Conservation (phyloP, 2,888 invertebrate species). For the Aporophyla nigra region DNA sequence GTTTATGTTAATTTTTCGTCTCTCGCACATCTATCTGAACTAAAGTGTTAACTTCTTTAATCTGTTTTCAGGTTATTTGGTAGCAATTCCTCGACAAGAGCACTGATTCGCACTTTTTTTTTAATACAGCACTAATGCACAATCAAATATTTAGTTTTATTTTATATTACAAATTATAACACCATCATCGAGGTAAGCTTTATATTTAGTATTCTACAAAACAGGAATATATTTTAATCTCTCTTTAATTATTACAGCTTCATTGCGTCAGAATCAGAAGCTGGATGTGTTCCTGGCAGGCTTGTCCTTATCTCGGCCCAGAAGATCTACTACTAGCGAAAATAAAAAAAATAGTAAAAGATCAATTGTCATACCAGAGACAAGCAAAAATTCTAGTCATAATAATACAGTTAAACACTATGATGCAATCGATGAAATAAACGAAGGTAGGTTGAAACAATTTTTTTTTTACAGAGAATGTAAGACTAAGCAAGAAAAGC, state of each 20-base stretch:
- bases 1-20: too few species aligned
- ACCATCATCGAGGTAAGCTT: conserved; percentile 37
- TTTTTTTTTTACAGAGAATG: background rate
- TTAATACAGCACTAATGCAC: conserved; percentile 67
- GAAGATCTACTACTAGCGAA: conserved; percentile 74
- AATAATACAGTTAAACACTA: conserved; percentile 79
- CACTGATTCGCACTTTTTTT: conserved; percentile 70
- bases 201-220: conserved; percentile 3
- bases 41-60: conserved; percentile 10
- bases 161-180: conserved; percentile 13
- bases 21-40: background rate
- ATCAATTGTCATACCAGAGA: conserved; percentile 32
- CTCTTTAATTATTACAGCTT: conserved; percentile 59
- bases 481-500: too few species aligned
- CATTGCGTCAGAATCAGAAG: conserved; percentile 28
- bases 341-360: conserved; percentile 42
- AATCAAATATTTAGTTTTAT: conserved; percentile 42
- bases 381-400: conserved; percentile 21
- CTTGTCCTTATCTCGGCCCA: conserved; percentile 62
- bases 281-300: conserved; percentile 62
- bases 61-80: conserved; percentile 83
- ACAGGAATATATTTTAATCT: conserved; percentile 17
- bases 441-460: conserved; percentile 78
- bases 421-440: conserved; percentile 81
- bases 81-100: conserved; percentile 76